These are phyloP conservation scores for Pithys albifrons DNA, from an alignment of 2,113 vertebrate species.

Conservation along the genomic window DNA sequence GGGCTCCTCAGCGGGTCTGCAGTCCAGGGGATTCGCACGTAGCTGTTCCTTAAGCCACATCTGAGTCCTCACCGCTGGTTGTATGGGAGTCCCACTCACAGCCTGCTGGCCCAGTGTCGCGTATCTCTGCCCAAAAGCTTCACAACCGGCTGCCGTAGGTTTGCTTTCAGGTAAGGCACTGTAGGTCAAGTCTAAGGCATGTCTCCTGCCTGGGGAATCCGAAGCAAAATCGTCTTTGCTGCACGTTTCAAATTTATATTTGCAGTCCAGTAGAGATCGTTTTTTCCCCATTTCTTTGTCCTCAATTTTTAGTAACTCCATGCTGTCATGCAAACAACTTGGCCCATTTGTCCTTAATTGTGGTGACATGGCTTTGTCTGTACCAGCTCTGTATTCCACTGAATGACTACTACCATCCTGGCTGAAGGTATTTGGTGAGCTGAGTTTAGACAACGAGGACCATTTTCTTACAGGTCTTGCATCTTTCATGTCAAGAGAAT, in stretches of 20 bases:
- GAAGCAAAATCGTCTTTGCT: conserved; percentile 74
- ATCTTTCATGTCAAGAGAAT: conserved; percentile 86
- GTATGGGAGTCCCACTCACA: conserved; percentile 82
- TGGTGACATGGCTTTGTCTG: conserved; percentile 69
- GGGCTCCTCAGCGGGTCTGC: conserved; percentile 73
- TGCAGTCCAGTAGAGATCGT: conserved; percentile 74
- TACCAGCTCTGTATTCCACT: conserved; percentile 66
- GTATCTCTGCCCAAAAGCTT: conserved; percentile 72
- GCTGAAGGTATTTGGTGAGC: conserved; percentile 65
- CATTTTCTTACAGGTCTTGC: conserved; percentile 86
- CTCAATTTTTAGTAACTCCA: conserved; percentile 76
- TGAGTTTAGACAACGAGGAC: conserved; percentile 90
- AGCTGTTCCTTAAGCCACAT: conserved; percentile 96
- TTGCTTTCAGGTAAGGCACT: conserved; percentile 87
- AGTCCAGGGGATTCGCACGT: conserved; percentile 81
- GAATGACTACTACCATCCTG: conserved; percentile 45
- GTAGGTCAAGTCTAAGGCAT: conserved; percentile 83
- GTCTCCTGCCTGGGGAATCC: conserved; percentile 79
- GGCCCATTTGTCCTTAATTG: conserved; percentile 73
- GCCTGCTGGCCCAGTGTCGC: conserved; percentile 76
- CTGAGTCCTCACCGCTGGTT: conserved; percentile 88
- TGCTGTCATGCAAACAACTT: conserved; percentile 74
- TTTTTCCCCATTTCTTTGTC: conserved; percentile 75
- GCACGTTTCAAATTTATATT: conserved; percentile 80
- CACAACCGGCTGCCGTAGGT: conserved; percentile 20